phyloP scores from a whole-genome alignment of 2,888 invertebrate genomes.

The Hymenopus coronatus region DNA sequence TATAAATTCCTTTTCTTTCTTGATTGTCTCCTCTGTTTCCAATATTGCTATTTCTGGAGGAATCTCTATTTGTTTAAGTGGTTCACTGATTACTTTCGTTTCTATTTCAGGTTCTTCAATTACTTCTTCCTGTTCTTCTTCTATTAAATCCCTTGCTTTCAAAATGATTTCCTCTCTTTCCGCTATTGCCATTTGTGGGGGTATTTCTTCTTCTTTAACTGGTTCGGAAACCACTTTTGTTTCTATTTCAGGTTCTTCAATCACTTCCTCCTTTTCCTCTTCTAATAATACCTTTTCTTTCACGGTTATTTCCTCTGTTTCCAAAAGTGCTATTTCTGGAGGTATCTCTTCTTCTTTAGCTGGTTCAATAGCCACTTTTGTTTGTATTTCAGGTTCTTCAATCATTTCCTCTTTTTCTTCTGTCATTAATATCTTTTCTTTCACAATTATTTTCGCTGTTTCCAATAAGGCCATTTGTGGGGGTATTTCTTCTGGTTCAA shows the following conservation, averaged over 20 bases:
- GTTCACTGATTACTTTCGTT: neutral
- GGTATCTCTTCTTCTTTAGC: neutral
- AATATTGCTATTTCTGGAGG: too few species aligned
- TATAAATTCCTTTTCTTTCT: neutral
- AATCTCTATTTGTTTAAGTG: neutral
- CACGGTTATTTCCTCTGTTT: neutral
- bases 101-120: neutral
- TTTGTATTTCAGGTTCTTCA: neutral
- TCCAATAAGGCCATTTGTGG: neutral
- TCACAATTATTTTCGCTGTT: neutral
- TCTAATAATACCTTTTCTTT: neutral
- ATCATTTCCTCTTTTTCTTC: neutral
- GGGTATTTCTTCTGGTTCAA: neutral
- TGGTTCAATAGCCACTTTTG: neutral
- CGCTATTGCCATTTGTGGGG: too few species aligned
- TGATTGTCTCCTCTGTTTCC: neutral
- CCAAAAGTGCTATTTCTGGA: too few species aligned
- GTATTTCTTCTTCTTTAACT: neutral
- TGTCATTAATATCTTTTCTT: too few species aligned
- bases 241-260: neutral
- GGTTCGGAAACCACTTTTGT: too few species aligned
- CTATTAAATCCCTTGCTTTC: neutral
- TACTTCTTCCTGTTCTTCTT: neutral
- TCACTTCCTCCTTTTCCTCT: neutral
- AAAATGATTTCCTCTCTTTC: too few species aligned